Conservation (phyloP, 2,888 invertebrate species). For the Ochropleura leucogaster region DNA sequence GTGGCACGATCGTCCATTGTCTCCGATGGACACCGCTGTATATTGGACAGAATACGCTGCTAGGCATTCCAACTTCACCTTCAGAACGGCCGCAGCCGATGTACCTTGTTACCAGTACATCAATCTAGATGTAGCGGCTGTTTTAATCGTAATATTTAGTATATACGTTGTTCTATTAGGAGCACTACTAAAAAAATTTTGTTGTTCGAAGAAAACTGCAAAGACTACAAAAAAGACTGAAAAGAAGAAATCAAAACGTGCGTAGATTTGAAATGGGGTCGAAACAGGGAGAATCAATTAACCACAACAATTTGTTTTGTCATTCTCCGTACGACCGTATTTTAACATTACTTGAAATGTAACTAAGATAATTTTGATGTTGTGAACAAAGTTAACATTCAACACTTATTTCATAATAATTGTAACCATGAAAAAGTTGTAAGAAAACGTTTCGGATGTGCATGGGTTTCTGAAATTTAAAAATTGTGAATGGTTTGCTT, state of each 20-base stretch:
- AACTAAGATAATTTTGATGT: background rate
- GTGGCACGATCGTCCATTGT: conserved; percentile 91
- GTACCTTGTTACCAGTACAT: conserved; percentile 89
- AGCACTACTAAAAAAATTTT: conserved; percentile 54
- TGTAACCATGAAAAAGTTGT: background rate
- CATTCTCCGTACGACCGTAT: background rate
- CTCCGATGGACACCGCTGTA: conserved; percentile 91
- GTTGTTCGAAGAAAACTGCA: conserved; percentile 46
- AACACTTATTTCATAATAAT: background rate
- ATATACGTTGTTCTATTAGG: conserved; percentile 58
- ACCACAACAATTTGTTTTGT: background rate
- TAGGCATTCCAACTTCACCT: conserved; percentile 85
- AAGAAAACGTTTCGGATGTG: background rate
- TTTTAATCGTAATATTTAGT: conserved; percentile 63
- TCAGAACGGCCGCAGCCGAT: conserved; percentile 89
- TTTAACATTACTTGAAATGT: background rate
- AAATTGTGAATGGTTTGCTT: background rate
- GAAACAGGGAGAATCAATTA: background rate
- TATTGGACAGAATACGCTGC: conserved; percentile 92
- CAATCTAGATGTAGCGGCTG: conserved; percentile 78
- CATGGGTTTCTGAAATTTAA: background rate
- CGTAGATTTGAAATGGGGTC: conserved; percentile 37
- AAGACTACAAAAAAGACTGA: conserved; percentile 34
- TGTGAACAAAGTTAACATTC: background rate
- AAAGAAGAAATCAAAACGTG: conserved; percentile 68